Evolutionary conservation across 1,140 invertebrate genomes (phyloP).

Genomic region (Argopecten irradians): DNA sequence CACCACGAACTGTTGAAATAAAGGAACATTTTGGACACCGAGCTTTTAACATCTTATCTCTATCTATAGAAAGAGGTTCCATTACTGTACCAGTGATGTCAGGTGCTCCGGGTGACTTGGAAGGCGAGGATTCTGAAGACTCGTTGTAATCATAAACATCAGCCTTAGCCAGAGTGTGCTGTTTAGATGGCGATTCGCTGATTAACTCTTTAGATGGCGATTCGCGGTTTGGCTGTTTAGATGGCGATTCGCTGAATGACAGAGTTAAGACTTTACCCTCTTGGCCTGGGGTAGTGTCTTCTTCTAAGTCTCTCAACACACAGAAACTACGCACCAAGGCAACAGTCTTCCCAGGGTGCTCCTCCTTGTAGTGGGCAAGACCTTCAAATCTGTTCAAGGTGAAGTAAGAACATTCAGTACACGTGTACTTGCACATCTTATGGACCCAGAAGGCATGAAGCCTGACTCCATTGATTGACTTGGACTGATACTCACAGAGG

Average conservation of each 20-base stretch:
- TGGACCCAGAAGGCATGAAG: constrained; percentile 31
- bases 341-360: background rate
- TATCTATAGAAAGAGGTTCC: background rate
- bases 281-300: background rate
- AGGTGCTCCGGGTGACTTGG: background rate
- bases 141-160: background rate
- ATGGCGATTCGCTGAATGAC: background rate
- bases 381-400: background rate
- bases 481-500: constrained; percentile 29
- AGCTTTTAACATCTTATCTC: background rate
- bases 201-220: too few relatives aligned
- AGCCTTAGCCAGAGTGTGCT: background rate
- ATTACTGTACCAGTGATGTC: background rate
- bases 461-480: background rate
- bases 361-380: constrained; percentile 1
- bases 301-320: background rate
- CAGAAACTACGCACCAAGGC: background rate
- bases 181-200: background rate
- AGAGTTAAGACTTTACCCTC: background rate
- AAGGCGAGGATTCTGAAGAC: background rate
- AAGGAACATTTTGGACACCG: background rate
- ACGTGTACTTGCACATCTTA: constrained; percentile 32
- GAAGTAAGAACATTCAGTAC: constrained; percentile 26
- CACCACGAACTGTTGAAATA: background rate
- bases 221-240: background rate